These are phyloP conservation scores for Martes martes DNA, from an alignment of 2,113 vertebrate species.

Conservation along the genomic window DNA sequence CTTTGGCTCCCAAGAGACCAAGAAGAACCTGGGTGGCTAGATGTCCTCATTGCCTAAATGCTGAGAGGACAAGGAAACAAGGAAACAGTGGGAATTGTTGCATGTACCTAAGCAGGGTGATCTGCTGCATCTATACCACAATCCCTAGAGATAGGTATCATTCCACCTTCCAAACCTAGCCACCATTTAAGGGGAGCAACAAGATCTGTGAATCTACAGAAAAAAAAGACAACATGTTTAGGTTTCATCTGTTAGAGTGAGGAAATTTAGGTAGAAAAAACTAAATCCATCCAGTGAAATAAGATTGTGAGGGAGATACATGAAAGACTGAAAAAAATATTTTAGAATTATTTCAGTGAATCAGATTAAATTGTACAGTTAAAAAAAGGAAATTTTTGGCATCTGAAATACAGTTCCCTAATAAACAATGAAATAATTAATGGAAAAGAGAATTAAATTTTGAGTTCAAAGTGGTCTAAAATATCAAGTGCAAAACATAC, in stretches of 20 bases:
- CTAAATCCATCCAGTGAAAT: not conserved
- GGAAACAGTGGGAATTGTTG: no score
- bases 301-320: not conserved
- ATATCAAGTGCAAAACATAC: not conserved
- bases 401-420: not conserved
- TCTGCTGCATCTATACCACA: accelerated
- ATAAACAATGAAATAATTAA: not conserved
- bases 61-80: not conserved
- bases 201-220: not conserved
- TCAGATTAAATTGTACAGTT: not conserved
- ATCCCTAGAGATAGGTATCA: accelerated
- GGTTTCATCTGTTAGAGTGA: not conserved
- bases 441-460: not conserved
- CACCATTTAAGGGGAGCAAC: not conserved
- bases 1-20: not conserved
- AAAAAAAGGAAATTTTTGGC: not conserved
- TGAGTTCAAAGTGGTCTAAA: not conserved
- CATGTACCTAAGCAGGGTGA: no score
- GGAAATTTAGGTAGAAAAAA: not conserved
- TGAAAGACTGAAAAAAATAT: not conserved
- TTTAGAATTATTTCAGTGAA: not conserved
- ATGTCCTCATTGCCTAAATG: not conserved
- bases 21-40: not conserved
- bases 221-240: not conserved
- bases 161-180: not conserved